A percentile compares a stretch with the other conserved stretches of the same genome.
Conservation (phyloP, 1,140 invertebrate species). For the Bombus difficillimus region DNA sequence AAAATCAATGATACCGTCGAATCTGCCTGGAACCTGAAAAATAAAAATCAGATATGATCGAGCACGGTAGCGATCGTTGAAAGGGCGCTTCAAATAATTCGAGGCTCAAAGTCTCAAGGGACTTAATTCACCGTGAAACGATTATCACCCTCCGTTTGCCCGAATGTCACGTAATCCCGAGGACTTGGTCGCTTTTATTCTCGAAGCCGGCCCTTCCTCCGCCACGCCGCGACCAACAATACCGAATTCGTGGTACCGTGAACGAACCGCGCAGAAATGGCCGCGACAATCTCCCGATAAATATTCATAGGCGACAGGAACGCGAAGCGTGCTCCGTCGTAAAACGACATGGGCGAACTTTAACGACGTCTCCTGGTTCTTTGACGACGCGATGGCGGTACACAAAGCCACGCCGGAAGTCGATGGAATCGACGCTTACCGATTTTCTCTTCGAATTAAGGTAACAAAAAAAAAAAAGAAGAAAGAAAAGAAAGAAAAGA, state of each 20-base stretch:
- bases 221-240: constrained; percentile 28
- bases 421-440: too few species aligned
- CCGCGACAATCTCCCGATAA: constrained; percentile 46
- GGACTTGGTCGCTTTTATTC: constrained; percentile 47
- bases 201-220: neutral
- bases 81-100: constrained; percentile 11
- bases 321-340: constrained; percentile 9
- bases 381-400: neutral
- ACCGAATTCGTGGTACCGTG: constrained; percentile 42
- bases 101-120: constrained; percentile 11
- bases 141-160: constrained; percentile 22
- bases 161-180: constrained; percentile 46
- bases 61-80: neutral
- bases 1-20: neutral
- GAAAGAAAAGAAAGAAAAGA: fast-evolving
- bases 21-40: neutral
- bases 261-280: neutral
- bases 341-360: constrained; percentile 46
- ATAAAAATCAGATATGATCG: neutral
- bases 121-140: constrained; percentile 17
- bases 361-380: constrained; percentile 19
- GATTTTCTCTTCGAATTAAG: neutral
- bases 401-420: too few species aligned
- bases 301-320: constrained; percentile 59
- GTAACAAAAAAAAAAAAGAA: neutral